phyloP scores from a whole-genome alignment of 1,140 invertebrate genomes.

The Sarcophaga bullata region DNA sequence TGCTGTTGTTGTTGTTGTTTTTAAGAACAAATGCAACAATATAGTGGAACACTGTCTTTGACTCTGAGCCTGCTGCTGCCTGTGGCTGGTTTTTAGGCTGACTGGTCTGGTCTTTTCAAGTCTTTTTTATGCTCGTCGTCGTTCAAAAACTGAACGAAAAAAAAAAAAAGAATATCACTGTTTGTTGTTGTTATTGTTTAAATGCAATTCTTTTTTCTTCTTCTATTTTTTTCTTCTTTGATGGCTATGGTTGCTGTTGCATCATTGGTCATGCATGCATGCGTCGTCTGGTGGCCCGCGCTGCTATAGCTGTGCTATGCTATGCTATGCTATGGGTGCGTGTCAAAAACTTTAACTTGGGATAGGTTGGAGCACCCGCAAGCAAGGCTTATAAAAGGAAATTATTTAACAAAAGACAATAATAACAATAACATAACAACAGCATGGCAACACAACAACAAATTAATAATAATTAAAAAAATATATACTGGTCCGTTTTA shows the following conservation, averaged over 20 bases:
- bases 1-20: too few relatives aligned
- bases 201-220: neutral
- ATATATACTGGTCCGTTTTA: neutral
- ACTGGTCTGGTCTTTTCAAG: too few relatives aligned
- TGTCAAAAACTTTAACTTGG: slow-evolving; percentile 45
- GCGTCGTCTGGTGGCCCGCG: neutral
- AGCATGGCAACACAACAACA: neutral
- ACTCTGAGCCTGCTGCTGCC: too few relatives aligned
- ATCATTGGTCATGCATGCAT: slow-evolving; percentile 29
- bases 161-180: neutral
- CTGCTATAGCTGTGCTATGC: too few relatives aligned
- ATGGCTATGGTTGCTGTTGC: neutral
- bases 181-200: slow-evolving; percentile 21
- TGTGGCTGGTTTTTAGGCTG: too few relatives aligned
- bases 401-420: slow-evolving; percentile 22
- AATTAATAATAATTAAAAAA: neutral
- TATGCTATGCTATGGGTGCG: slow-evolving; percentile 35
- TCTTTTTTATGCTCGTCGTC: too few relatives aligned
- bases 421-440: slow-evolving; percentile 18
- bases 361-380: slow-evolving; percentile 45
- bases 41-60: too few relatives aligned
- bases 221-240: too few relatives aligned
- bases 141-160: too few relatives aligned
- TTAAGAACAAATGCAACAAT: too few relatives aligned
- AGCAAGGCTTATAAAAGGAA: slow-evolving; percentile 38